A percentile compares a stretch with the other conserved stretches of the same genome.
Conservation (phyloP, 1,140 invertebrate genomes). For the Vanessa tameamea region DNA sequence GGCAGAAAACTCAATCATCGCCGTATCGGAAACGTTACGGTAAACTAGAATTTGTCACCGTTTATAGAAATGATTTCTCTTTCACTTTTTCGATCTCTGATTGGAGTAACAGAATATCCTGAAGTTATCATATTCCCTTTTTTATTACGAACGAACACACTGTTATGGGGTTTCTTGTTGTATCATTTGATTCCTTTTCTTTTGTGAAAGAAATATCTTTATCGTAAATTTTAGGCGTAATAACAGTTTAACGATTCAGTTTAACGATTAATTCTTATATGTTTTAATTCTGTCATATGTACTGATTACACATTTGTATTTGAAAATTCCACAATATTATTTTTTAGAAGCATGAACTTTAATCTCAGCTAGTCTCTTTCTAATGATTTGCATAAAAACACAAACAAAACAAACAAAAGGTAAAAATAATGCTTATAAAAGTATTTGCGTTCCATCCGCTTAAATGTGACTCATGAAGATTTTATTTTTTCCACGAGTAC, state of each 20-base stretch:
- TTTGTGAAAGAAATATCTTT: neutral
- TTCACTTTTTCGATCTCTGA: constrained; percentile 35
- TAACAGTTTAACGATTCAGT: too few species aligned
- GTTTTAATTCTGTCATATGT: too few species aligned
- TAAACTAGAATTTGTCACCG: constrained; percentile 43
- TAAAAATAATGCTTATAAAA: neutral
- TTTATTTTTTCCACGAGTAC: constrained; percentile 2
- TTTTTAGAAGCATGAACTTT: too few species aligned
- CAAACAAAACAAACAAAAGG: too few species aligned
- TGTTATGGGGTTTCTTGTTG: constrained; percentile 19
- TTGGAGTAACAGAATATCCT: constrained; percentile 43
- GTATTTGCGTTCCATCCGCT: constrained; percentile 26
- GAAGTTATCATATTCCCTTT: constrained; percentile 38
- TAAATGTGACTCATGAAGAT: constrained; percentile 19
- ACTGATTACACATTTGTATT: too few species aligned
- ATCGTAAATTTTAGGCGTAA: too few species aligned
- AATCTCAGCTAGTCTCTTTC: too few species aligned
- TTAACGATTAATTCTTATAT: too few species aligned
- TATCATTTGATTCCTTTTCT: neutral
- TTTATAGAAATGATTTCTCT: constrained; percentile 41
- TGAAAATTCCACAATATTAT: too few species aligned
- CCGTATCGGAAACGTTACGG: constrained; percentile 38
- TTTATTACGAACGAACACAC: constrained; percentile 35
- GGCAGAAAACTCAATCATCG: constrained; percentile 37
- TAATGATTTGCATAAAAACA: too few species aligned